phyloP scores from a whole-genome alignment of 2,113 vertebrate species.

The Erpornis zantholeuca region DNA sequence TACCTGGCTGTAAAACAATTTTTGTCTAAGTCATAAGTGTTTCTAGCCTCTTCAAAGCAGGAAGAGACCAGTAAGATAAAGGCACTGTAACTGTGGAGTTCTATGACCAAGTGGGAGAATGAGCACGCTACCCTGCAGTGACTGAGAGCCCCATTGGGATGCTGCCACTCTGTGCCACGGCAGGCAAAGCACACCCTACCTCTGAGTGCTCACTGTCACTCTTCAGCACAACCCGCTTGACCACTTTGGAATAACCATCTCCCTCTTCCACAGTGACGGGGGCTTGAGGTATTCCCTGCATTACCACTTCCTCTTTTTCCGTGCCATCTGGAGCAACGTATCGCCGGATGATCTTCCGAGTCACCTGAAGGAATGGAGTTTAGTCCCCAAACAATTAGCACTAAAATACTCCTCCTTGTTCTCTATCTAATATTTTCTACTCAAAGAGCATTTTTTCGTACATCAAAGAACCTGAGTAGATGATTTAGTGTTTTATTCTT shows the following conservation, averaged over 20 bases:
- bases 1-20: not conserved
- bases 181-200: slow-evolving; percentile 67
- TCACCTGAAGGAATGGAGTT: slow-evolving; percentile 75
- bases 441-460: not conserved
- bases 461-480: fast-evolving
- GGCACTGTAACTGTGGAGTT: not conserved
- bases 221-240: slow-evolving; percentile 89
- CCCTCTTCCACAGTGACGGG: slow-evolving; percentile 80
- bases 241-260: slow-evolving; percentile 86
- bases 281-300: slow-evolving; percentile 81
- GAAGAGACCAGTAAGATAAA: not conserved
- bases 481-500: not conserved
- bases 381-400: not conserved
- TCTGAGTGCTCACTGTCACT: slow-evolving; percentile 83
- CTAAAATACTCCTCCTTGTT: not conserved
- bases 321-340: slow-evolving; percentile 83
- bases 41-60: not conserved
- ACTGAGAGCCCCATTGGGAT: not conserved
- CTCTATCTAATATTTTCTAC: not conserved
- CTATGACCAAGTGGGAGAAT: not conserved
- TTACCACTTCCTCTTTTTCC: slow-evolving; percentile 83
- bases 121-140: not conserved
- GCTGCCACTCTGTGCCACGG: not conserved
- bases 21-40: not conserved
- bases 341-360: slow-evolving; percentile 89